These are phyloP conservation scores for Chloroceryle aenea DNA, from an alignment of 2,113 vertebrate species.

Conservation along the genomic window DNA sequence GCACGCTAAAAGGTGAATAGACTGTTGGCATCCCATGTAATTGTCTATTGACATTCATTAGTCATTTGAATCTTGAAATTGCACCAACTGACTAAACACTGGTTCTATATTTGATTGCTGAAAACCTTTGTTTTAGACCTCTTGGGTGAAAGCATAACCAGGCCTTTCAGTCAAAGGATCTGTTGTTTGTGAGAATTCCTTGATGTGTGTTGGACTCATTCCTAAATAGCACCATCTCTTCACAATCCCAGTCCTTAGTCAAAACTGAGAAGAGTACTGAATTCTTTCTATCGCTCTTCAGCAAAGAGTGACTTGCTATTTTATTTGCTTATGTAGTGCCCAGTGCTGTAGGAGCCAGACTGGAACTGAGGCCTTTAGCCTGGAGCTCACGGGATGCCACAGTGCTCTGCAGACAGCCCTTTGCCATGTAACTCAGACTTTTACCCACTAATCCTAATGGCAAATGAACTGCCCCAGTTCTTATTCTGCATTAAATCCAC, in stretches of 20 bases:
- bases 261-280: not conserved
- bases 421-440: not conserved
- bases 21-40: not conserved
- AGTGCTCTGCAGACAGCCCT: not conserved
- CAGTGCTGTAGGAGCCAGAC: not conserved
- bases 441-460: not conserved
- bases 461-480: not conserved
- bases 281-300: not conserved
- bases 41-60: not conserved
- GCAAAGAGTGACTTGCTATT: not conserved
- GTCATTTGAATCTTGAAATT: not conserved
- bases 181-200: constrained; percentile 27
- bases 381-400: not conserved
- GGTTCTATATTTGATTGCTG: constrained; percentile 24
- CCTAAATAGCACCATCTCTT: not conserved
- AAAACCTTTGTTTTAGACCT: constrained; percentile 20
- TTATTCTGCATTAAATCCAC: not conserved
- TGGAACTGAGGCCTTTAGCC: not conserved
- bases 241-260: not conserved
- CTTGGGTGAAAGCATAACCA: constrained; percentile 11
- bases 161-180: constrained; percentile 9
- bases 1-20: not conserved
- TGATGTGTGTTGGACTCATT: constrained; percentile 6
- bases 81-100: not conserved
- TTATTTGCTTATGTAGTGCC: not conserved